phyloP scores from a whole-genome alignment of 1,140 invertebrate genomes.

The Telenomus remus region DNA sequence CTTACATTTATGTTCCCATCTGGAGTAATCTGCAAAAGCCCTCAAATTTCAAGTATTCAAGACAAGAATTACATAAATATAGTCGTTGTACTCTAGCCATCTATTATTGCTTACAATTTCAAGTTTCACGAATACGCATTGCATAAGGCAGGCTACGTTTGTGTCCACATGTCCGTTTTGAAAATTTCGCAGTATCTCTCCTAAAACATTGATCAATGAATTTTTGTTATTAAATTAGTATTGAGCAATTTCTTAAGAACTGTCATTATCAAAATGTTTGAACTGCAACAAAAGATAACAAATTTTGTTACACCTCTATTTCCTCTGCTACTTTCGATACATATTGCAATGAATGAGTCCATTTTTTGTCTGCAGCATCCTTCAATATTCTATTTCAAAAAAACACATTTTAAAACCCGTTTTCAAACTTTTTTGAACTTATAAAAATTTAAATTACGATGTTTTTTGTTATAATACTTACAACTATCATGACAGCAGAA shows the following conservation, averaged over 20 bases:
- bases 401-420: no score
- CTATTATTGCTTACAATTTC: slow-evolving; percentile 2
- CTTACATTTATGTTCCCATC: not conserved
- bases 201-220: not conserved
- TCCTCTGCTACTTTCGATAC: not conserved
- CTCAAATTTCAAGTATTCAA: no score
- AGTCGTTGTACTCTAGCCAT: no score
- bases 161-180: not conserved
- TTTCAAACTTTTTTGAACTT: no score
- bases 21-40: not conserved
- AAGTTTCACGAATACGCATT: slow-evolving; percentile 11
- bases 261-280: no score
- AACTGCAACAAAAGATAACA: no score
- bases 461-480: not conserved
- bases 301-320: no score
- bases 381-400: not conserved
- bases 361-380: not conserved
- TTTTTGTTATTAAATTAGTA: no score
- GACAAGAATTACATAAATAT: no score
- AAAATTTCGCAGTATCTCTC: not conserved
- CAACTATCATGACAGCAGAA: no score
- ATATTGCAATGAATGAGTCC: not conserved
- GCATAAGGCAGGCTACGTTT: slow-evolving; percentile 5
- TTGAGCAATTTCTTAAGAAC: no score
- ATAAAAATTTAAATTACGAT: no score